Percentiles rank a stretch among this genome's conserved stretches.
Evolutionary conservation across 2,797 vertebrate genomes (phyloP).

Genomic region (Girardinus metallicus): DNA sequence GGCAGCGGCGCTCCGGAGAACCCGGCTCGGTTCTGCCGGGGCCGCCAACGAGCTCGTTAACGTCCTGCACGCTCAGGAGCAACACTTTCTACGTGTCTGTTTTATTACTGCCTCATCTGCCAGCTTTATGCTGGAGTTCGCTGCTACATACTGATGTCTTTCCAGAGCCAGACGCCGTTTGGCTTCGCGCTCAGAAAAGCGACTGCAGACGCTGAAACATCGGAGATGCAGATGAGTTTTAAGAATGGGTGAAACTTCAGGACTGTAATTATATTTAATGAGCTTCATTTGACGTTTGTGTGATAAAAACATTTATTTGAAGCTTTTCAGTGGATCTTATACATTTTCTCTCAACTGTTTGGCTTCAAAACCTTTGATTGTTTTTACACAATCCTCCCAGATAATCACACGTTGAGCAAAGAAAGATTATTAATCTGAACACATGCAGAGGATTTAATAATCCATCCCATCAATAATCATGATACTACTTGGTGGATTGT

Average conservation of each 20-base stretch:
- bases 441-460: not conserved
- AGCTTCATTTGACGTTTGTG: not conserved
- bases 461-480: not conserved
- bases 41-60: slow-evolving; percentile 34
- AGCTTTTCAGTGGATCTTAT: not conserved
- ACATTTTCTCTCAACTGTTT: not conserved
- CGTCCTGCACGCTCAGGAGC: not conserved
- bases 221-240: not conserved
- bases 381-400: not conserved
- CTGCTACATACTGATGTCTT: not conserved
- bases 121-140: slow-evolving; percentile 21
- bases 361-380: not conserved
- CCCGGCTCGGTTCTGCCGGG: slow-evolving; percentile 10
- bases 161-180: not conserved
- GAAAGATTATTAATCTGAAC: not conserved
- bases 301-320: not conserved
- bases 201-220: not conserved
- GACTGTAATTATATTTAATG: not conserved
- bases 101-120: slow-evolving; percentile 3
- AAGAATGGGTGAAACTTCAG: not conserved
- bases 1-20: slow-evolving; percentile 2
- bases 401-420: not conserved
- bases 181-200: not conserved
- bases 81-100: slow-evolving; percentile 31
- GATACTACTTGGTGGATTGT: not conserved